Evolutionary conservation across 1,140 invertebrate species (phyloP).

Genomic region (Lucilia sericata): DNA sequence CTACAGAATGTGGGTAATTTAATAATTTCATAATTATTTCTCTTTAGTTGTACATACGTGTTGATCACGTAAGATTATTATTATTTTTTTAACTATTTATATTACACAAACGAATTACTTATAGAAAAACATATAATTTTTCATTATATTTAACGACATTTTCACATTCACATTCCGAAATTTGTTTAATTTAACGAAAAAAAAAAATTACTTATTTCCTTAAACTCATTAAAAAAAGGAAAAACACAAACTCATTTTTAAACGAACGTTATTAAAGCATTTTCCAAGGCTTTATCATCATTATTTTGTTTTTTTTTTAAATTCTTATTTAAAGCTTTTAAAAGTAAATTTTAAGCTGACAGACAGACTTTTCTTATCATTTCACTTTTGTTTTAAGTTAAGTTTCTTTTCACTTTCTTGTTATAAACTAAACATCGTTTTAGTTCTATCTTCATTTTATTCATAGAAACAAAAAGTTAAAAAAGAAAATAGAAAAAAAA

Average conservation of each 20-base stretch:
- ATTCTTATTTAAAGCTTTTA: not conserved
- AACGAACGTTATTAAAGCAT: not conserved
- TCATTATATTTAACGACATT: not conserved
- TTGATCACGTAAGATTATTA: constrained; percentile 23
- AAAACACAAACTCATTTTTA: too few species aligned
- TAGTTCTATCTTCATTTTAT: not conserved
- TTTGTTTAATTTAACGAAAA: not conserved
- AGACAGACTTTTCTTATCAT: not conserved
- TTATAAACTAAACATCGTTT: not conserved
- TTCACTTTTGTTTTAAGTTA: not conserved
- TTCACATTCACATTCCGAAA: constrained; percentile 29
- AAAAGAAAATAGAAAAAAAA: constrained; percentile 3
- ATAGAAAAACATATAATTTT: not conserved
- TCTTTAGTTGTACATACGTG: not conserved
- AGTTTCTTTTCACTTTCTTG: not conserved
- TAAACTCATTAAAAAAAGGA: not conserved
- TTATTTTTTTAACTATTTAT: not conserved
- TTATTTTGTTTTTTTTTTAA: not conserved
- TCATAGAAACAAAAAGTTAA: not conserved
- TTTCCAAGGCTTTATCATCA: not conserved
- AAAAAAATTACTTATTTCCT: not conserved
- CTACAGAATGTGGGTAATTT: not conserved
- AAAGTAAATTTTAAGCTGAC: too few species aligned
- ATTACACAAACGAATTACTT: not conserved
- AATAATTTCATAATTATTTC: not conserved